These are phyloP conservation scores for Tromatobia lineatoria DNA, from an alignment of 2,888 invertebrate species.

Conservation along the genomic window DNA sequence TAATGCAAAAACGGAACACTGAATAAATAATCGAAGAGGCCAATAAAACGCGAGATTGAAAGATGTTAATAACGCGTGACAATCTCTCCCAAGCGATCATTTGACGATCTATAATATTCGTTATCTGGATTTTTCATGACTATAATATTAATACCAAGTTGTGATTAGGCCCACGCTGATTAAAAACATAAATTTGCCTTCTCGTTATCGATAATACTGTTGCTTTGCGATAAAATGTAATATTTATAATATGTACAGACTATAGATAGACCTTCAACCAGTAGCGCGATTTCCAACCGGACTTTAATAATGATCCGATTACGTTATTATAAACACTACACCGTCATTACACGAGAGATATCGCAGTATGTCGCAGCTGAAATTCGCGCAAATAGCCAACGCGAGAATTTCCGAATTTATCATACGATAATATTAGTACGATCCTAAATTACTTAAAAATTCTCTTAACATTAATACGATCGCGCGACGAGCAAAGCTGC, in stretches of 20 bases:
- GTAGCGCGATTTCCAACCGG: conserved; percentile 14
- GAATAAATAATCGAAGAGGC: conserved; percentile 2
- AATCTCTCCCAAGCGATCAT: conserved; percentile 23
- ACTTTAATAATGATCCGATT: conserved; percentile 16
- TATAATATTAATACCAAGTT: conserved; percentile 19
- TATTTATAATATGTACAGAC: conserved; percentile 60
- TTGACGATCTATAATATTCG: conserved; percentile 6
- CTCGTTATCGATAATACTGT: conserved; percentile 52
- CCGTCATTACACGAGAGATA: conserved; percentile 1
- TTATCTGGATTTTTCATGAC: conserved; percentile 12
- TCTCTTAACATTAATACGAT: conserved; percentile 15
- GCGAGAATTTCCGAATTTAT: conserved; percentile 13
- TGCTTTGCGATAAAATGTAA: conserved; percentile 7
- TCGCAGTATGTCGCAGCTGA: background rate
- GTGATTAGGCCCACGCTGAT: conserved; percentile 45
- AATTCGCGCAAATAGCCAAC: background rate
- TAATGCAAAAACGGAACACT: background rate
- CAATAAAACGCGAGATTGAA: background rate
- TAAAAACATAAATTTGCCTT: conserved; percentile 24
- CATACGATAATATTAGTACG: conserved; percentile 5
- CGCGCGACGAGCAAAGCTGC: conserved; percentile 26
- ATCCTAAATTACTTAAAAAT: conserved; percentile 5
- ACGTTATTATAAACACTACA: background rate
- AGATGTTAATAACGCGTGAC: conserved; percentile 10
- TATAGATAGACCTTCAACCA: conserved; percentile 18